Conservation (phyloP, 1,140 invertebrate species). For the Melitaea cinxia region DNA sequence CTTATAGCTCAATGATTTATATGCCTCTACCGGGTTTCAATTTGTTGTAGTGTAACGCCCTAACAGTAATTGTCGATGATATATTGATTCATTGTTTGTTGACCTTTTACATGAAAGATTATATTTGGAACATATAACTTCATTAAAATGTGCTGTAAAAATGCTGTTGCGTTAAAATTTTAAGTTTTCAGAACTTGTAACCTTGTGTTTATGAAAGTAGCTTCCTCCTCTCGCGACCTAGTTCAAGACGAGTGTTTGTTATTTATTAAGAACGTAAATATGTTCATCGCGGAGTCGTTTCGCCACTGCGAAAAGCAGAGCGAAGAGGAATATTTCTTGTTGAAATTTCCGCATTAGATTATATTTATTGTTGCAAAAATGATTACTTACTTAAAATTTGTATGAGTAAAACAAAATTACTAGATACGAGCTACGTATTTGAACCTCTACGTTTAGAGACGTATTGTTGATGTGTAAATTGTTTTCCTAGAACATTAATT, state of each 20-base stretch:
- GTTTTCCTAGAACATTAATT: no score
- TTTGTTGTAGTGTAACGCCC: background rate
- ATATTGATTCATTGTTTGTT: no score
- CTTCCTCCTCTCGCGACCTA: constrained; percentile 39
- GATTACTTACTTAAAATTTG: background rate
- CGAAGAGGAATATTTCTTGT: constrained; percentile 21
- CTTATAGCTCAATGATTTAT: background rate
- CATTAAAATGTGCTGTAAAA: background rate
- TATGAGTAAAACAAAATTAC: background rate
- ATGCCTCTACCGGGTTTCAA: constrained; percentile 12
- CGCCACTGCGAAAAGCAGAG: constrained; percentile 19
- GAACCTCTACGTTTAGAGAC: no score
- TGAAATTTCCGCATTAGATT: constrained; percentile 25
- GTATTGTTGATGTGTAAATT: no score
- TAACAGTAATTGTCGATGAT: background rate
- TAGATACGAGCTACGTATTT: no score
- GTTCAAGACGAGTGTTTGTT: constrained; percentile 25
- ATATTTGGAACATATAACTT: background rate
- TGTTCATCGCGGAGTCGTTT: constrained; percentile 23
- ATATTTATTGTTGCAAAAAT: background rate
- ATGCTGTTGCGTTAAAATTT: background rate
- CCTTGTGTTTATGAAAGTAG: constrained; percentile 38
- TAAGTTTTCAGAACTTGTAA: constrained; percentile 5
- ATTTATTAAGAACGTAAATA: constrained; percentile 30
- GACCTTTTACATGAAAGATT: background rate